Evolutionary conservation across 2,888 invertebrate species (phyloP).

Genomic region (Andrena bucephala): DNA sequence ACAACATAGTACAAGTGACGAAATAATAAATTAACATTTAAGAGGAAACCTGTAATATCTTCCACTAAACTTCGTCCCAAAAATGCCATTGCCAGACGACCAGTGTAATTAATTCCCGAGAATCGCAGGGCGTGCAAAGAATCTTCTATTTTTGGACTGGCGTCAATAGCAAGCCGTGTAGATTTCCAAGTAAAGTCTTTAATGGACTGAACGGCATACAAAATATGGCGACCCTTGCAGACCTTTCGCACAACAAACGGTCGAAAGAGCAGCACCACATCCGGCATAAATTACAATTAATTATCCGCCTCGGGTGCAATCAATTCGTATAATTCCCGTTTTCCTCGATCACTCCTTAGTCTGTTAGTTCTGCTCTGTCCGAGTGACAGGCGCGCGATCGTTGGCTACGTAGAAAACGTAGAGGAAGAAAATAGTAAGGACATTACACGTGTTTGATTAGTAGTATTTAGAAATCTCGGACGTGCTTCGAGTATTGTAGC

Average conservation of each 20-base stretch:
- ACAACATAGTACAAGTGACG: no score
- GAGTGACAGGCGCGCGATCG: background rate
- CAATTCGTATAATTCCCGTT: background rate
- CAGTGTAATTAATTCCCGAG: background rate
- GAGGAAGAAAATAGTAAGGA: background rate
- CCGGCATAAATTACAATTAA: constrained; percentile 43
- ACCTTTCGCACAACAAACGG: background rate
- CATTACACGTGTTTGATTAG: constrained; percentile 5
- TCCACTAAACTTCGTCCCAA: background rate
- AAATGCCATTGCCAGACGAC: background rate
- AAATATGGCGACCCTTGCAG: background rate
- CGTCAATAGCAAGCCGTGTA: background rate
- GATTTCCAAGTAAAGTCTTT: background rate
- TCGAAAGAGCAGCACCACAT: background rate
- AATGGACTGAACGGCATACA: background rate
- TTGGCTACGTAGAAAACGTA: no score
- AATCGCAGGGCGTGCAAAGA: background rate
- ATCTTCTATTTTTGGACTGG: background rate
- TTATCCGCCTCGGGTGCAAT: background rate
- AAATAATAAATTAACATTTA: no score
- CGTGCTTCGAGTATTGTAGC: constrained; percentile 1
- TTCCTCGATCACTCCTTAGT: background rate
- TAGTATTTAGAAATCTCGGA: constrained; percentile 21
- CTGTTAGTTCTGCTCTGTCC: background rate
- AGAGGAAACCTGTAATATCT: background rate